phyloP scores from a whole-genome alignment of 2,113 vertebrate genomes.

The Paradisaea rubra region DNA sequence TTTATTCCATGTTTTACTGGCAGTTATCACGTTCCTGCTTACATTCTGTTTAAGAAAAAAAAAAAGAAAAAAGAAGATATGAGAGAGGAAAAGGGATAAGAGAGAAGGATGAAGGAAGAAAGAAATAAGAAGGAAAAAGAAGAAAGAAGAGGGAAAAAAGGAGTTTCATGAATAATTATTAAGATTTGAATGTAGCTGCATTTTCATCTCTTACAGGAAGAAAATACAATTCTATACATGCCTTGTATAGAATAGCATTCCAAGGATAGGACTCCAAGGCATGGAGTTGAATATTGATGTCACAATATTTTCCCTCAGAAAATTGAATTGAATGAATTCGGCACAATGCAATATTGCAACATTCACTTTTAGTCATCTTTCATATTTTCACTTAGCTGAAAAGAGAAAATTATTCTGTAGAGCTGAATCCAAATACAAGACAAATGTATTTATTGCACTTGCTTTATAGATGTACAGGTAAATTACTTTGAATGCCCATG shows the following conservation, averaged over 20 bases:
- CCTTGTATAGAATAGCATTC: background rate
- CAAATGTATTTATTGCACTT: background rate
- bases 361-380: background rate
- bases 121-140: background rate
- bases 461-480: background rate
- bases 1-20: background rate
- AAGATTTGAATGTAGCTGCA: background rate
- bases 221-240: background rate
- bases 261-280: background rate
- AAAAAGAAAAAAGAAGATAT: too few species aligned
- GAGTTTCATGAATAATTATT: background rate
- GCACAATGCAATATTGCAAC: background rate
- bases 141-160: background rate
- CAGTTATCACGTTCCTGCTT: rapidly evolving
- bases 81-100: background rate
- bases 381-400: background rate
- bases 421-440: background rate
- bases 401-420: background rate
- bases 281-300: background rate
- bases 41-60: background rate
- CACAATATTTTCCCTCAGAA: slow-evolving; percentile 10
- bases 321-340: background rate
- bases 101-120: background rate
- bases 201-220: background rate
- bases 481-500: background rate